These are phyloP conservation scores for Lasioglossum zephyrum DNA, from an alignment of 2,888 invertebrate species.

Conservation along the genomic window DNA sequence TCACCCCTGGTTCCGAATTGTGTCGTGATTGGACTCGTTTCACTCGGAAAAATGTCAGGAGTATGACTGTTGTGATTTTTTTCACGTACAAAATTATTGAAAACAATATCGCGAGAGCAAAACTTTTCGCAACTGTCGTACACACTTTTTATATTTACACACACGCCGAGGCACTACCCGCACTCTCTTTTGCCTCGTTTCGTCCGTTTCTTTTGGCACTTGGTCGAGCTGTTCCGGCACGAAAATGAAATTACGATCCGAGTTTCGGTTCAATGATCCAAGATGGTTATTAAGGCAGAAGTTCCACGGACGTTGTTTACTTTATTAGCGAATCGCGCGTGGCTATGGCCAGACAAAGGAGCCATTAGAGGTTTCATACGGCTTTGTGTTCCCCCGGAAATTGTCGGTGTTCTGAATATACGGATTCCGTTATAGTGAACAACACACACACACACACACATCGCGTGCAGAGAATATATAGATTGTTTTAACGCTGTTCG, in stretches of 20 bases:
- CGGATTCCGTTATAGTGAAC: constrained; percentile 61
- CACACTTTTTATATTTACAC: too few relatives aligned
- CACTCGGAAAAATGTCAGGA: neutral
- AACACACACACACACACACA: neutral
- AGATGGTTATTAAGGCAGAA: constrained; percentile 41
- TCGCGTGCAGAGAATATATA: constrained; percentile 22
- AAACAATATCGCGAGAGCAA: too few relatives aligned
- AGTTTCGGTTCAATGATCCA: constrained; percentile 36
- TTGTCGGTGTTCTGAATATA: constrained; percentile 58
- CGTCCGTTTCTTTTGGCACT: neutral
- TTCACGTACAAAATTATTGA: neutral
- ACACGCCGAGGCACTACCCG: neutral
- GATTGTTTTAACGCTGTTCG: constrained; percentile 47
- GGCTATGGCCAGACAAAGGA: constrained; percentile 61
- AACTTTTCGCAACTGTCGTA: too few relatives aligned
- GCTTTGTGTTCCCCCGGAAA: constrained; percentile 59
- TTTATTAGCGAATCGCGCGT: constrained; percentile 55
- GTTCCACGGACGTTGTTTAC: constrained; percentile 42
- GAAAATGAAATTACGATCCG: constrained; percentile 41
- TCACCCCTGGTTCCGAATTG: neutral
- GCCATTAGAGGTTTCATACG: constrained; percentile 57
- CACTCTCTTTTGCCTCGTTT: neutral
- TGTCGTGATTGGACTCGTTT: neutral
- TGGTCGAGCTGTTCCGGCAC: neutral
- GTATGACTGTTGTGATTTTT: neutral